Evolutionary conservation across 1,140 invertebrate species (phyloP), one percentile per base, ranked within the genome.

Genomic region (Tetragonula clypearis): DNA sequence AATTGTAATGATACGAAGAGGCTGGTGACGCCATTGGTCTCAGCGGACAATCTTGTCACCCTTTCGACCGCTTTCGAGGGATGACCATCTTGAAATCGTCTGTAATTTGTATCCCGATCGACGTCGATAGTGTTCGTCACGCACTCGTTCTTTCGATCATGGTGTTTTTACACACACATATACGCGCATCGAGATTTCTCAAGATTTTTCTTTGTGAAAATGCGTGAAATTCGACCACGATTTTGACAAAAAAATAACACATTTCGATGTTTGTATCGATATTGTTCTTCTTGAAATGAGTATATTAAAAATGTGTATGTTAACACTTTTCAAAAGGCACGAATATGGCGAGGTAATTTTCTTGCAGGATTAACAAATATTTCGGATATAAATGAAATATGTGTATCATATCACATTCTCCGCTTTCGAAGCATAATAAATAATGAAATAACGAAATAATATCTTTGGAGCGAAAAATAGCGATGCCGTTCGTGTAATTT

Each of bases 81-180:
- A 88, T 83, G 88, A n/a, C 83, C 73, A 55, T n/a, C 53, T 68
- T 68, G 84, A 87, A 88, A 93, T 92, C 92, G 90, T 87, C 93
- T 94, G 91, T 94, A 94, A 94, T 94, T 94, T 94, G 93, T 90
- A 88, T 91, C 90, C 90, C 71, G 74, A 82, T 89, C 91, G 89
- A 88, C 88, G 89, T 93, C 88, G 89, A 91, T 91, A 90, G 82
- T 87, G 87, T 87, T 92, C 90, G 84, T 90, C 86, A 80, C 86
- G 85, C 88, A 79, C 79, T 88, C 86, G 49, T 19, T 15, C 49
- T 26, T 26, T 72, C 35, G 69, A 21, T 72, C 41, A 14, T 11
- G 4, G 35, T 21, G 23, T 84, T 86, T 88, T 77, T 30, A 85
- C 86, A 68, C 79, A 76, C 62, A 76, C 62, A 11, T 60, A 60